Conservation (phyloP, 1,140 invertebrate species). For the Drosophila novamexicana region DNA sequence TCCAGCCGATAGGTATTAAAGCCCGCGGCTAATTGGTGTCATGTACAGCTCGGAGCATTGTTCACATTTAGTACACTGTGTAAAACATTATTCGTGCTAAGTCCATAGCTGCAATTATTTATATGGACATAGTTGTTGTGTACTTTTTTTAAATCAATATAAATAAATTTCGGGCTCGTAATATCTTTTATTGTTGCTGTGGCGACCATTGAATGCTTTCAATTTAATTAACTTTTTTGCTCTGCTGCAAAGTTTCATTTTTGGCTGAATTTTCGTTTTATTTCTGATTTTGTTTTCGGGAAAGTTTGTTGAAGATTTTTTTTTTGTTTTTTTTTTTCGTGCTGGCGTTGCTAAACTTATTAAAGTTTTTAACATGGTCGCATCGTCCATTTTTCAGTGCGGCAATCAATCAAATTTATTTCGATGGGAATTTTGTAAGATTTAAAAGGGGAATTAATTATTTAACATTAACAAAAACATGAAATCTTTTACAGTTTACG, state of each 20-base stretch:
- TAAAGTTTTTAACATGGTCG: constrained; percentile 33
- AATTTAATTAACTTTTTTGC: constrained; percentile 77
- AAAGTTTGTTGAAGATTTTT: constrained; percentile 23
- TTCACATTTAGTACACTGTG: constrained; percentile 6
- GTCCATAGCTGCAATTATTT: constrained; percentile 1
- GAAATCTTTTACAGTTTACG: too few species aligned
- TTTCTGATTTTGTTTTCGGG: constrained; percentile 19
- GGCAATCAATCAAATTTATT: constrained; percentile 35
- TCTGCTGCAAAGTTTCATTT: too few species aligned
- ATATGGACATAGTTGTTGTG: constrained; percentile 17
- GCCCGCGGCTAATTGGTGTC: constrained; percentile 26
- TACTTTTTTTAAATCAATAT: constrained; percentile 31
- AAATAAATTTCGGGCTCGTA: constrained; percentile 27
- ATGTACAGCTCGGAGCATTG: neutral
- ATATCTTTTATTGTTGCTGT: constrained; percentile 32
- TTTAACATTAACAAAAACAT: neutral
- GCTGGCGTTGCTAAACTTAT: constrained; percentile 36
- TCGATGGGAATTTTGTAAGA: neutral
- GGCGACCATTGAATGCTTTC: constrained; percentile 59
- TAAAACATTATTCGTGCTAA: too few species aligned
- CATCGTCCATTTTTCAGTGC: constrained; percentile 9
- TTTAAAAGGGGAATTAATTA: constrained; percentile 1
- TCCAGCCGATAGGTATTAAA: constrained; percentile 8
- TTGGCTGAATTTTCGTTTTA: constrained; percentile 13
- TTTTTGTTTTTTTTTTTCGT: constrained; percentile 1